Percentiles rank a stretch among this genome's conserved stretches.
phyloP scores from a whole-genome alignment of 2,888 invertebrate genomes.

The Plutella xylostella region DNA sequence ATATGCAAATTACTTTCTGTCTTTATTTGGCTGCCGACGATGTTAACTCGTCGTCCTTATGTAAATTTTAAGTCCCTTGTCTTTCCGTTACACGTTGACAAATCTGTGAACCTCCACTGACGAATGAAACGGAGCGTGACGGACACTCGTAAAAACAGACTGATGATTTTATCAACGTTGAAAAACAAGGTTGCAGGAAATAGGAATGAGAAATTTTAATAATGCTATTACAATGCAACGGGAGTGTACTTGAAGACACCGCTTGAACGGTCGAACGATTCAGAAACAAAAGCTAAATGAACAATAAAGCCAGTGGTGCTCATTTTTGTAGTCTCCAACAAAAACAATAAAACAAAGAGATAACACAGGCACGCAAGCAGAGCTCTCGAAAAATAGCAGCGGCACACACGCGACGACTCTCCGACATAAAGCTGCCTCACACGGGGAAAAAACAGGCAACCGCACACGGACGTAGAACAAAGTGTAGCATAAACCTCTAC shows the following conservation, averaged over 20 bases:
- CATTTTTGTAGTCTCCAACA: conserved; percentile 48
- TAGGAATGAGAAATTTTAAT: conserved; percentile 25
- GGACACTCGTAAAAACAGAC: neutral
- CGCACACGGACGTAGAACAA: conserved; percentile 33
- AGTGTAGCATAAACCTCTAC: conserved; percentile 35
- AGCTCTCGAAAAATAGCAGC: conserved; percentile 52
- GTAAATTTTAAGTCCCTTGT: conserved; percentile 39
- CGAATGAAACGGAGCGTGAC: neutral
- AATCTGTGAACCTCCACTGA: conserved; percentile 23
- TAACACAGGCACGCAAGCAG: conserved; percentile 49
- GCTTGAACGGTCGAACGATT: conserved; percentile 26
- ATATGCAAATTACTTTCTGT: conserved; percentile 63
- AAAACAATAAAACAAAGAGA: conserved; percentile 58
- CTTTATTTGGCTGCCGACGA: conserved; percentile 60
- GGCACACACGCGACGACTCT: conserved; percentile 36
- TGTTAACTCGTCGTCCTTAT: conserved; percentile 50
- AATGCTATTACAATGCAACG: conserved; percentile 36
- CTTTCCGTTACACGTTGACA: conserved; percentile 26
- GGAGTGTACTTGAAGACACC: conserved; percentile 31
- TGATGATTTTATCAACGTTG: neutral
- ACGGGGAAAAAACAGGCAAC: conserved; percentile 26
- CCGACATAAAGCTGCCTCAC: conserved; percentile 28
- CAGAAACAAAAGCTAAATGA: conserved; percentile 35
- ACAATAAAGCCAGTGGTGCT: conserved; percentile 49
- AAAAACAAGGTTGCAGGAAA: neutral